Conservation (phyloP, 2,888 invertebrate species). For the Pocota personata region DNA sequence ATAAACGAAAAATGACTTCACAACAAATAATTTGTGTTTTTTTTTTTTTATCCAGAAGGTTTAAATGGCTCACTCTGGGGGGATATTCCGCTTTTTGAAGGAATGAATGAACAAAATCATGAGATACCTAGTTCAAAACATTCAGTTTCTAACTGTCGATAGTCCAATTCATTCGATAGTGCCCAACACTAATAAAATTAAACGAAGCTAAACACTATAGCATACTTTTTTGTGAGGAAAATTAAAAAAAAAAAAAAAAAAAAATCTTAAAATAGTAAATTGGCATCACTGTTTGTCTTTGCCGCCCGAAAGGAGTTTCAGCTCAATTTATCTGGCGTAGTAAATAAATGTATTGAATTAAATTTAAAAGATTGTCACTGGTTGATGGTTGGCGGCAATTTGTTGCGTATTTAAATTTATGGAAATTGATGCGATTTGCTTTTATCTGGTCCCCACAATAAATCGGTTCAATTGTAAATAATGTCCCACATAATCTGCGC, state of each 20-base stretch:
- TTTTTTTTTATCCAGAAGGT: no score
- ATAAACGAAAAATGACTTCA: no score
- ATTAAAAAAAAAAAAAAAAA: neutral
- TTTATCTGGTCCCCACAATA: conserved; percentile 15
- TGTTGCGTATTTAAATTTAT: conserved; percentile 42
- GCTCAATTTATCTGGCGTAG: conserved; percentile 22
- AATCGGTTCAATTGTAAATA: conserved; percentile 40
- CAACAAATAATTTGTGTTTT: no score
- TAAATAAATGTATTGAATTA: conserved; percentile 30
- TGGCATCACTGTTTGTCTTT: neutral
- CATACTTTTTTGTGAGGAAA: no score
- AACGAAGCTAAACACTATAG: no score
- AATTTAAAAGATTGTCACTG: conserved; percentile 31
- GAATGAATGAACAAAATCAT: no score
- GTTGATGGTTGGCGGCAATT: neutral
- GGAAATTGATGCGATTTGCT: conserved; percentile 46
- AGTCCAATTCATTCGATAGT: no score
- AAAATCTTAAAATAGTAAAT: neutral
- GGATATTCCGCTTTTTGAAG: no score
- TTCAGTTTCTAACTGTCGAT: no score
- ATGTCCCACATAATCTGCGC: conserved; percentile 7
- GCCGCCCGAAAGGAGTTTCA: neutral
- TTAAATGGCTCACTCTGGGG: no score
- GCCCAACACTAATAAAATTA: no score
- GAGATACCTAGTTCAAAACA: no score